phyloP scores from a whole-genome alignment of 1,140 invertebrate species.

The Limonius californicus region DNA sequence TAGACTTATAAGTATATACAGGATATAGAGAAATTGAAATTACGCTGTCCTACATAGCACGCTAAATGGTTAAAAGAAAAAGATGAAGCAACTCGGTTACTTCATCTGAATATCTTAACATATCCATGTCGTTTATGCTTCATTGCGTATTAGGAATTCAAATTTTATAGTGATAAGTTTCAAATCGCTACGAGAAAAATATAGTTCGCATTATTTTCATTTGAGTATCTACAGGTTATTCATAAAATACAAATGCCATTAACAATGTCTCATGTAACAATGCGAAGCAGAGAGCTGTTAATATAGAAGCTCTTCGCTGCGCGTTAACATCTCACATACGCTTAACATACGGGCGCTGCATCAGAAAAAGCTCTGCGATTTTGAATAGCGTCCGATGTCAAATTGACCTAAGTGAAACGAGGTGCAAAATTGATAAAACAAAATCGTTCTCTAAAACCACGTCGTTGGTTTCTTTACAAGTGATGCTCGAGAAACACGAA shows the following conservation, averaged over 20 bases:
- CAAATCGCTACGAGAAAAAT: constrained; percentile 28
- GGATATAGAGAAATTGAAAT: constrained; percentile 27
- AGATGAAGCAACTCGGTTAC: constrained; percentile 12
- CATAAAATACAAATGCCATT: constrained; percentile 36
- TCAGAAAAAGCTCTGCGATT: neutral
- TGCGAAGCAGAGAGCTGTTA: constrained; percentile 8
- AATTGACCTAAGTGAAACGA: too few relatives aligned
- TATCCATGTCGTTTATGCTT: constrained; percentile 3
- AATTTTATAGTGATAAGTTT: constrained; percentile 4
- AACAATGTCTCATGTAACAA: constrained; percentile 32
- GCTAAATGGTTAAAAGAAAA: constrained; percentile 24
- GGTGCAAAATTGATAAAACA: too few relatives aligned
- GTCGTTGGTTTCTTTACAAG: too few relatives aligned
- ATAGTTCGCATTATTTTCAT: constrained; percentile 19
- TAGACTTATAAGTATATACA: constrained; percentile 28
- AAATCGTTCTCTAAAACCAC: too few relatives aligned
- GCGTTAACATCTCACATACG: constrained; percentile 10
- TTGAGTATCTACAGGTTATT: constrained; percentile 25
- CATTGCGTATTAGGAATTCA: neutral
- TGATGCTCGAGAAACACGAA: too few relatives aligned
- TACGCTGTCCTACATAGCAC: constrained; percentile 24
- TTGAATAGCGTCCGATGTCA: neutral
- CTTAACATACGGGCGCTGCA: neutral
- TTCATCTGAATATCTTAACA: neutral
- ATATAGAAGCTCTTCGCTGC: constrained; percentile 3